These are phyloP conservation scores for Stegana nigrithorax DNA, from an alignment of 2,888 invertebrate genomes.

Conservation along the genomic window DNA sequence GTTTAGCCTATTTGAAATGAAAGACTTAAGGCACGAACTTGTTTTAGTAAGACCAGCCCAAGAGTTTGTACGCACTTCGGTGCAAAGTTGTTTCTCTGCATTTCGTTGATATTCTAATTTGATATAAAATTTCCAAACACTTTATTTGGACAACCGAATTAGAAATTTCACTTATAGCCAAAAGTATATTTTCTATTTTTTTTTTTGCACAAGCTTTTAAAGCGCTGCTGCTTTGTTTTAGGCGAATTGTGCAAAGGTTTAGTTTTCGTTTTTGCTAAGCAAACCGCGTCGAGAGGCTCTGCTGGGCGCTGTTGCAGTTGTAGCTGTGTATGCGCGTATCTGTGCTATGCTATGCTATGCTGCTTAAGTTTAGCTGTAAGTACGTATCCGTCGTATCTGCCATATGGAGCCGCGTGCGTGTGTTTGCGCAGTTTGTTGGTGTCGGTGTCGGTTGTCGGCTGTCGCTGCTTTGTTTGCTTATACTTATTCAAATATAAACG, in stretches of 20 bases:
- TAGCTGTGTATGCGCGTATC: not conserved
- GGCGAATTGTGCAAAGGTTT: conserved; percentile 5
- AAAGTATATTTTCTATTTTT: conserved; percentile 10
- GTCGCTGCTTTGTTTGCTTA: no score
- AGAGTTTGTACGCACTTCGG: no score
- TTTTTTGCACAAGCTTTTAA: no score
- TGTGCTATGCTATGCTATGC: no score
- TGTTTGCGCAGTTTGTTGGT: no score
- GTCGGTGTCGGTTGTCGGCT: no score
- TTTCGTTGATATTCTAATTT: not conserved
- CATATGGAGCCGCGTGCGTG: no score
- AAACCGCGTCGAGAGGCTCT: not conserved
- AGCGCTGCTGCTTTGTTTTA: conserved; percentile 1
- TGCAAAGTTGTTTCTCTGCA: not conserved
- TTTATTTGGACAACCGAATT: conserved; percentile 34
- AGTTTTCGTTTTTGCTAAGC: conserved; percentile 13
- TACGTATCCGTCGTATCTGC: no score
- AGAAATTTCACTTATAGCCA: conserved; percentile 21
- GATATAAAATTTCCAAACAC: conserved; percentile 22
- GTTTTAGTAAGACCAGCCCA: conserved; percentile 26
- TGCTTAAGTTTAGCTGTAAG: no score
- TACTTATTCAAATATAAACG: conserved; percentile 10
- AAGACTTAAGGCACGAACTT: conserved; percentile 45
- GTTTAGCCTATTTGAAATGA: conserved; percentile 28
- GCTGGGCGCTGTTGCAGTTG: conserved; percentile 20